Base-by-base conservation (phyloP, 2,113 vertebrate species). In the Heterotis niloticus region DNA sequence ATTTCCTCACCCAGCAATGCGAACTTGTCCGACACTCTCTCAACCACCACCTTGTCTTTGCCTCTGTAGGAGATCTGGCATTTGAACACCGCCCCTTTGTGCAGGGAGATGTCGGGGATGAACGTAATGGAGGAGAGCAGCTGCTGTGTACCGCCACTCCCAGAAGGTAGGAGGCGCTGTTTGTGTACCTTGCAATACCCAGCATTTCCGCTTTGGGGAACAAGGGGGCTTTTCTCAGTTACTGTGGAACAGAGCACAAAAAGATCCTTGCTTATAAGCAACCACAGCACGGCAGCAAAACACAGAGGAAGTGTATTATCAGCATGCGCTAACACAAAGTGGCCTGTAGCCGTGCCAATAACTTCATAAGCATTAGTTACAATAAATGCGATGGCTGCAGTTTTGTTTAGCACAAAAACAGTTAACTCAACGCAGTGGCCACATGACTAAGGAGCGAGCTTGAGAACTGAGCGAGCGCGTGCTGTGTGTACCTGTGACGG, bases 121-220 rank as follows among this genome's bases (percentile, higher is more conserved):
- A 93, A 93, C 64, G 91, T 91, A 78, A 93, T 83, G 2, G 91
- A 89, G 51, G 90, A 87, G 80, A 92, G 81, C 24, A 93, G 86
- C 70, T 91, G 91, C 68, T 91, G 89, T 52, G 44, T 76, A 57
- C 57, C 64, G 20, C 79, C 83, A 1, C 82, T 75, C 0, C 85
- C 80, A 0, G 89, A 91, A 54, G 83, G 82, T 44, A 91, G 82
- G 0, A 91, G 90, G 20, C 85, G 85, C 68, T 87, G 87, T 1
- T 86, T 84, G 84, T 90, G 90, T 80, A 93, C 84, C 82, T 91
- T 92, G 87, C 92, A 93, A 85, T 92, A 92, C 9, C 88, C 86
- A 44, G 66, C 76, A 16, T 86, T 78, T 0, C 78, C 87, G 81
- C 78, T 86, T 64, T 87, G 80, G 14, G 85, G 17, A 78, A 93